Evolutionary conservation across 2,113 vertebrate genomes (phyloP).

Genomic region (Brienomyrus brachyistius): DNA sequence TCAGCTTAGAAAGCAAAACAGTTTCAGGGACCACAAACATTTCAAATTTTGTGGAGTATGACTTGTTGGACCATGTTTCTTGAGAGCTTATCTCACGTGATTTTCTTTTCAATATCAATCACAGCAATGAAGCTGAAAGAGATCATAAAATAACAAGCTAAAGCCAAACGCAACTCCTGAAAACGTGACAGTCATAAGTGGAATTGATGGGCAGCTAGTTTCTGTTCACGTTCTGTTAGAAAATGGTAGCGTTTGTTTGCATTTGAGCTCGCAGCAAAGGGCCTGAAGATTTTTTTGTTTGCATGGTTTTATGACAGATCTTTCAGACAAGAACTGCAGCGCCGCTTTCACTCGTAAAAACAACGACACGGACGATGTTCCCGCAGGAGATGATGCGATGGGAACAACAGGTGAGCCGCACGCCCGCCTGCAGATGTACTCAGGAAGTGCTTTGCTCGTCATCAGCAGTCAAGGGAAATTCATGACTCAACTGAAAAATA

Average conservation of each 20-base stretch:
- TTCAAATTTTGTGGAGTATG: background rate
- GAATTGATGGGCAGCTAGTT: background rate
- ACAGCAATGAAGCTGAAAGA: background rate
- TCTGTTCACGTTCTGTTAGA: background rate
- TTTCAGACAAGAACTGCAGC: slow-evolving; percentile 1
- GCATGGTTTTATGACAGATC: slow-evolving; percentile 3
- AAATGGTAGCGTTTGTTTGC: background rate
- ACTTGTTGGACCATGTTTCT: background rate
- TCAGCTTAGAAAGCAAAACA: background rate
- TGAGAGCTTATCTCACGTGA: background rate
- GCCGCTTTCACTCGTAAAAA: background rate
- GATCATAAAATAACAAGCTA: background rate
- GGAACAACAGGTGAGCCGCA: background rate
- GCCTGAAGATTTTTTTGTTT: background rate
- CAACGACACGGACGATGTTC: background rate
- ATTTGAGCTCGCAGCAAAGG: background rate
- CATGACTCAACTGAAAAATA: background rate
- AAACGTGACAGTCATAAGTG: background rate
- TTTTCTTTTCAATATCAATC: background rate
- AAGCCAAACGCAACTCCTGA: background rate
- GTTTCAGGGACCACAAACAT: background rate
- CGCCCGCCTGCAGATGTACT: background rate
- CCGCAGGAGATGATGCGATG: background rate
- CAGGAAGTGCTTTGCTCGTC: background rate
- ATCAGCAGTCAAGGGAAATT: background rate